These are phyloP conservation scores for Ophioninae sp. DNA, from an alignment of 2,888 invertebrate species.

Conservation along the genomic window DNA sequence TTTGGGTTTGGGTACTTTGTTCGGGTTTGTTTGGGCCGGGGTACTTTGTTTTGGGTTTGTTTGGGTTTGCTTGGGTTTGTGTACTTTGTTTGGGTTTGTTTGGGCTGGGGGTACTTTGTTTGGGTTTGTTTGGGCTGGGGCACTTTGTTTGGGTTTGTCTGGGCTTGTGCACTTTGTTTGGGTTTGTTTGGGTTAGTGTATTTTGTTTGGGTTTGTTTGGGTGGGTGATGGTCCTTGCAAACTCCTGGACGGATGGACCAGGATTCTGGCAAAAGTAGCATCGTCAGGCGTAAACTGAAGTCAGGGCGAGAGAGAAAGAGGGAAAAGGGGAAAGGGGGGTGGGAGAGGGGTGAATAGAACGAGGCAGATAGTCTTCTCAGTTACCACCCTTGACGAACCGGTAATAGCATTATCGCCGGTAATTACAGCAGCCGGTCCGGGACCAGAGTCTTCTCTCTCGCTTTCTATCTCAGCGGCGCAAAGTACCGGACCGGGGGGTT, in stretches of 20 bases:
- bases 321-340: constrained; percentile 37
- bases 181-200: not conserved
- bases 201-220: constrained; percentile 13
- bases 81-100: no score
- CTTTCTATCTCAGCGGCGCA: constrained; percentile 65
- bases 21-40: no score
- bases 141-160: no score
- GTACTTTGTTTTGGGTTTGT: no score
- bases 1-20: no score
- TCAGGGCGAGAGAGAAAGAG: constrained; percentile 49
- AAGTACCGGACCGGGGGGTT: constrained; percentile 74
- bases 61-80: no score
- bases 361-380: constrained; percentile 71
- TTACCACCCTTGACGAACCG: constrained; percentile 76
- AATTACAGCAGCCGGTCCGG: constrained; percentile 74
- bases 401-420: constrained; percentile 77
- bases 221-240: not conserved
- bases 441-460: constrained; percentile 66
- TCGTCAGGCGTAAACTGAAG: constrained; percentile 33
- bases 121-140: not conserved
- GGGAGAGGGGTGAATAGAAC: constrained; percentile 40
- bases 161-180: no score
- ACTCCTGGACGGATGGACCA: constrained; percentile 3
- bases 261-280: constrained; percentile 36
- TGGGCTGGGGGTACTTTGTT: not conserved